Base-by-base conservation (phyloP, 2,797 vertebrate species). In the Propithecus deckenii region DNA sequence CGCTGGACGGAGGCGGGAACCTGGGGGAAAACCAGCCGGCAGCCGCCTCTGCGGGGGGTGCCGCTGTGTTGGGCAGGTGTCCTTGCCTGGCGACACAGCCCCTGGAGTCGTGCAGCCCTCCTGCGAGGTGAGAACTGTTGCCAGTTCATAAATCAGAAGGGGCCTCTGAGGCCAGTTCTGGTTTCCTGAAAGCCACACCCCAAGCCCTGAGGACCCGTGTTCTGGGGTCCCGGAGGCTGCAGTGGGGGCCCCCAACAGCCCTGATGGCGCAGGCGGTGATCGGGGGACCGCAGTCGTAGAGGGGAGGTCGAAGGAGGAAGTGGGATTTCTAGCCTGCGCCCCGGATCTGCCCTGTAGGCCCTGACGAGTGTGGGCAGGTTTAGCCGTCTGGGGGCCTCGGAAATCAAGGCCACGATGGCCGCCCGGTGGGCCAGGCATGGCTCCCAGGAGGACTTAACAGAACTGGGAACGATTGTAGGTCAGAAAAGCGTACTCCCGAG, bases 31-130 rank as follows among this genome's bases (percentile, higher is more conserved):
- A 59, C 57, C 25, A 5, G 11, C 57, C 57, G 38, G 25, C 38
- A 4, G 32, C 30, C 18, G 23, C 35, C 13, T 69, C 9, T 5
- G 0, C 52, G 20, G 6, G 17, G 72, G 5, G 20, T 35, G 32
- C 32, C 1, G 32, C 74, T n/a, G 7, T 14, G 20, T 23, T 1
- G 35, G 59, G 50, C 17, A 2, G 11, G 25, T 2, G 2, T 23
- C 3, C 0, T 1, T 11, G 43, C 23, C 46, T 10, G 41, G n/a
- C 0, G 15, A 35, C 46, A 2, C 0, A 0, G 52, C 7, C 23
- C 18, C 4, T 7, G 7, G 35, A 8, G 1, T 11, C 12, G 0
- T 7, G 30, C 30, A 14, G 12, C 38, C 3, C 1, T 23, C 55
- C 74, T 20, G 81, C 11, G 7, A n/a, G 48, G 20, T 2, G 59